Evolutionary conservation across 2,113 vertebrate species (phyloP).

Genomic region (Ammodramus savannarum): DNA sequence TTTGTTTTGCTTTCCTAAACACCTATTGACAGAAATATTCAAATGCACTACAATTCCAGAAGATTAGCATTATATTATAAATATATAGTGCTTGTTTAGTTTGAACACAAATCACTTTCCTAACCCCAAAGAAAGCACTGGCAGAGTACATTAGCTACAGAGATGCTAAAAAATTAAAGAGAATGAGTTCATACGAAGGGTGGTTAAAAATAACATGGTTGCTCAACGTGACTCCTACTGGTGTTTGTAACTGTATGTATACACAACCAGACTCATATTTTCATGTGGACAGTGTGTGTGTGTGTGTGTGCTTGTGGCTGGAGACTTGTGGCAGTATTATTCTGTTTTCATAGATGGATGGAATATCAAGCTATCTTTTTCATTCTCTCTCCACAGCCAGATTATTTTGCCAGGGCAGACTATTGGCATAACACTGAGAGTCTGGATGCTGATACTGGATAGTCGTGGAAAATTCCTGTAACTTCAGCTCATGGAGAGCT

Average conservation of each 20-base stretch:
- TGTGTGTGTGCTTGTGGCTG: not conserved
- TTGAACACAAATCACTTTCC: not conserved
- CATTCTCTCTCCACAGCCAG: not conserved
- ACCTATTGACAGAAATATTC: not conserved
- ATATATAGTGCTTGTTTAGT: not conserved
- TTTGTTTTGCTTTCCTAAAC: not conserved
- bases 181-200: not conserved
- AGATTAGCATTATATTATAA: not conserved
- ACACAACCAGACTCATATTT: not conserved
- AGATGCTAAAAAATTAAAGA: not conserved
- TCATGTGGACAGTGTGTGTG: not conserved
- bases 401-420: slow-evolving; percentile 17
- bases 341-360: not conserved
- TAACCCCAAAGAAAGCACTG: not conserved
- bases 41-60: not conserved
- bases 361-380: not conserved
- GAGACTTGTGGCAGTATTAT: not conserved
- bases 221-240: not conserved
- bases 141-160: not conserved
- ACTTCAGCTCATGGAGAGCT: slow-evolving; percentile 48
- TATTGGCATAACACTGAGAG: slow-evolving; percentile 9
- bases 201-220: not conserved
- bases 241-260: not conserved
- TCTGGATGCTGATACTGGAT: slow-evolving; percentile 32
- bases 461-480: slow-evolving; percentile 61